Evolutionary conservation across 2,797 vertebrate species (phyloP).

Genomic region (Botia kubotai): DNA sequence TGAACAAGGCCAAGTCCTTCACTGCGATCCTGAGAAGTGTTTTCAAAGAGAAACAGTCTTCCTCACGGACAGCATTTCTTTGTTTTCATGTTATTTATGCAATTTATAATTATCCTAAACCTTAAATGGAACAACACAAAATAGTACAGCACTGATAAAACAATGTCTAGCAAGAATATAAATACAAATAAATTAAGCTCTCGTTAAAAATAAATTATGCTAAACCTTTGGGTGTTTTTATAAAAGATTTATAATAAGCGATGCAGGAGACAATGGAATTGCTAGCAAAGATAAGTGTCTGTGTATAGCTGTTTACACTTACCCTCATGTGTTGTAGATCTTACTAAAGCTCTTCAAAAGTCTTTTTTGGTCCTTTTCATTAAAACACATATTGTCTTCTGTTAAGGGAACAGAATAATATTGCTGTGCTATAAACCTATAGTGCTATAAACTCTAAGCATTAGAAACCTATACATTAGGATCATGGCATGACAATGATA

Average conservation of each 20-base stretch:
- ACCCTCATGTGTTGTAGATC: neutral
- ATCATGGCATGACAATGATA: neutral
- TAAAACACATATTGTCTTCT: neutral
- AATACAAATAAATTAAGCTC: slow-evolving; percentile 9
- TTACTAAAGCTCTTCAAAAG: neutral
- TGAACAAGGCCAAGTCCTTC: slow-evolving; percentile 22
- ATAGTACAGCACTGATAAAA: neutral
- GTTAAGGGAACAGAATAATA: neutral
- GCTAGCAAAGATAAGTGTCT: slow-evolving; percentile 3
- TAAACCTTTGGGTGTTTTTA: neutral
- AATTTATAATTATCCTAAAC: neutral
- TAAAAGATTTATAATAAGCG: slow-evolving; percentile 10
- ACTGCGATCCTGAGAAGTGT: neutral
- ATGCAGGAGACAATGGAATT: neutral
- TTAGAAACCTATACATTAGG: neutral
- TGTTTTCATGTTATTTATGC: slow-evolving; percentile 12
- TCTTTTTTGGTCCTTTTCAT: neutral
- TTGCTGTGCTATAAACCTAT: neutral
- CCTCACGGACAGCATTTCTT: neutral
- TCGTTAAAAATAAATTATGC: neutral
- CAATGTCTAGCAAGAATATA: neutral
- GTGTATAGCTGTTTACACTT: neutral
- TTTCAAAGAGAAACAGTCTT: slow-evolving; percentile 32
- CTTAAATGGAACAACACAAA: neutral
- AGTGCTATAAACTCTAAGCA: neutral